Evolutionary conservation across 2,797 vertebrate species (phyloP), one percentile per base, ranked within the genome.

Genomic region (Lepidocolaptes lacrymiger): DNA sequence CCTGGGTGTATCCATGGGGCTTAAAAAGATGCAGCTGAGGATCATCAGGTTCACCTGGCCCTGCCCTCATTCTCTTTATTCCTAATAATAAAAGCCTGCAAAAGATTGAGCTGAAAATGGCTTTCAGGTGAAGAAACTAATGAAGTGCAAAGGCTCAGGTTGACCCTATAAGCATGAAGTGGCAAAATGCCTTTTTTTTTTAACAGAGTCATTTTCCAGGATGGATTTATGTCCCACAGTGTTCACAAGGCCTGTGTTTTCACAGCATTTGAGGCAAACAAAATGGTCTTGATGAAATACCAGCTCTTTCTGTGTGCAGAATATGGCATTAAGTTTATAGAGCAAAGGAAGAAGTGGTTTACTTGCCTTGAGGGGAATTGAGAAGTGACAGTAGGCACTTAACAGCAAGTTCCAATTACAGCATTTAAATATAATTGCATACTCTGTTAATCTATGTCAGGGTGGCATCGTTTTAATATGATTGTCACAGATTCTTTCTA

Each of bases 341-440:
- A 97, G 94, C 56, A 95, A 91, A 92, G 91, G 88, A 97, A 97
- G 94, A 93, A 97, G 85, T 86, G 86, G 82, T 89, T 97, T 67
- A 39, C 95, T 96, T 97, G 92, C 96, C 97, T 96, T 96, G 88
- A 97, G 96, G 97, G 97, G 97, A 98, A 98, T 96, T 96, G 94
- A 96, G 96, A 97, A 97, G 97, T 96, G 96, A 97, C 96, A 98
- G 97, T 95, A 97, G 96, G 97, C 97, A 98, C 96, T 98, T 97
- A 98, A 98, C 97, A 97, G 96, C 97, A 95, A 98, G 98, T 98
- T 98, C 96, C 97, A 97, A 98, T 98, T 98, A 98, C 96, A 96
- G 94, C 91, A 95, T 98, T 98, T 98, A 98, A 98, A 97, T 97
- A 97, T 98, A 98, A 98, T 98, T 98, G 97, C 97, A 96, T 96